Conservation (phyloP, 2,113 vertebrate genomes). For the Anguilla japonica region DNA sequence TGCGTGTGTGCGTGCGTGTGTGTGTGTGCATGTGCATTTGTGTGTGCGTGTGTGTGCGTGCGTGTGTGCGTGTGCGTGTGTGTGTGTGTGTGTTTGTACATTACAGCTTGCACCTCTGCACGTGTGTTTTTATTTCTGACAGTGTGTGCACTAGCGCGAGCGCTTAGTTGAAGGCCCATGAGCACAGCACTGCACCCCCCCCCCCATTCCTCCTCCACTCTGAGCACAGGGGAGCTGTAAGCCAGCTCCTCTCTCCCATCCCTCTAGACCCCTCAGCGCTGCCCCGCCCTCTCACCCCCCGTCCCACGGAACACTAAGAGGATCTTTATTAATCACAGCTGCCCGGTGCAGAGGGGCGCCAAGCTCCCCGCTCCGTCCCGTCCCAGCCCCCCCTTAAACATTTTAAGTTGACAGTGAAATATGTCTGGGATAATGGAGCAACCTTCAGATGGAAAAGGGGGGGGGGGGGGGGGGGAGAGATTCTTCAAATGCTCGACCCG, state of each 20-base stretch:
- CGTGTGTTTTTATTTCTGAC: too few species aligned
- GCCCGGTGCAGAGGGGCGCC: background rate
- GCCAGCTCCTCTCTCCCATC: background rate
- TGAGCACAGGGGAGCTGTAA: constrained; percentile 5
- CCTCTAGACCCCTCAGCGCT: background rate
- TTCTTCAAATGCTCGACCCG: constrained; percentile 51
- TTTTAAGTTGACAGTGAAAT: constrained; percentile 61
- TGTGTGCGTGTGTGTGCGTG: too few species aligned
- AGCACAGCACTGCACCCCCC: background rate
- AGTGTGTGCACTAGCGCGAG: too few species aligned
- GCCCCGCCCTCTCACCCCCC: background rate
- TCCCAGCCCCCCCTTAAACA: constrained; percentile 22
- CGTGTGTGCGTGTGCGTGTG: too few species aligned
- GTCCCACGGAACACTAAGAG: background rate
- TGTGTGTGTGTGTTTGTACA: too few species aligned
- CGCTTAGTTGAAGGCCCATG: too few species aligned
- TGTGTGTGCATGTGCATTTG: too few species aligned
- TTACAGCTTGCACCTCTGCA: too few species aligned
- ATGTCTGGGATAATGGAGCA: constrained; percentile 56
- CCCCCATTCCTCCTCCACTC: background rate
- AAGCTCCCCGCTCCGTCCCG: background rate
- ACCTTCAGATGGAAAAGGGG: constrained; percentile 52
- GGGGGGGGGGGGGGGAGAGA: constrained; percentile 50
- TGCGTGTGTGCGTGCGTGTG: too few species aligned
- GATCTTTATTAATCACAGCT: constrained; percentile 29